phyloP scores from a whole-genome alignment of 2,113 vertebrate species.

The Mystacornis crossleyi region DNA sequence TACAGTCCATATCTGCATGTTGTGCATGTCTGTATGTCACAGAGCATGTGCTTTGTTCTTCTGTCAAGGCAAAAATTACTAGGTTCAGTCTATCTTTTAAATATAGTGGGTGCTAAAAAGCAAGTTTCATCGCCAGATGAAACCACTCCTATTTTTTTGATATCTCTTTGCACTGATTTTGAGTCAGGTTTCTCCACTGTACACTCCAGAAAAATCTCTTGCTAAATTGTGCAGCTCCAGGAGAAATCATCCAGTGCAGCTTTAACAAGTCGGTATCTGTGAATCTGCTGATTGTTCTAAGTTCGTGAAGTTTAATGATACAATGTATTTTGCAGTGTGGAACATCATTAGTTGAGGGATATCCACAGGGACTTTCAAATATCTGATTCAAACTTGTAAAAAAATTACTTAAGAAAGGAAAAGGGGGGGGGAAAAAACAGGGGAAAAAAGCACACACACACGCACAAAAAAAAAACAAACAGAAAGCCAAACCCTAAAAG shows the following conservation, averaged over 20 bases:
- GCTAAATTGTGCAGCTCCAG: background rate
- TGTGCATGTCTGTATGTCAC: background rate
- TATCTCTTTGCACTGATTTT: background rate
- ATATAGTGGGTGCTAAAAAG: background rate
- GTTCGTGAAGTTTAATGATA: background rate
- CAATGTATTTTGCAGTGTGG: background rate
- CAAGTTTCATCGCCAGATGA: background rate
- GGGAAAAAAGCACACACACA: background rate
- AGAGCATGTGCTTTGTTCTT: background rate
- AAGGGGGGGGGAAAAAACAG: fast-evolving
- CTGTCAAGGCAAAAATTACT: background rate
- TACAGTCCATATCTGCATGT: background rate
- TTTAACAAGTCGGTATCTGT: background rate
- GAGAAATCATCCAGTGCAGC: background rate
- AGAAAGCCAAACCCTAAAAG: background rate
- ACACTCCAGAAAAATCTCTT: background rate
- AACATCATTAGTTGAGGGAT: background rate
- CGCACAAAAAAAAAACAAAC: background rate
- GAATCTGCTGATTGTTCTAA: background rate
- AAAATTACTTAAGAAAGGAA: background rate
- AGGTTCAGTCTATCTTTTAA: background rate
- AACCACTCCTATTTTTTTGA: background rate
- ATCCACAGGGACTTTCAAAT: background rate
- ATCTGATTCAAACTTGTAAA: background rate
- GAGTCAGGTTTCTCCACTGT: background rate